Evolutionary conservation across 2,797 vertebrate genomes (phyloP).

Genomic region (Etheostoma perlongum): DNA sequence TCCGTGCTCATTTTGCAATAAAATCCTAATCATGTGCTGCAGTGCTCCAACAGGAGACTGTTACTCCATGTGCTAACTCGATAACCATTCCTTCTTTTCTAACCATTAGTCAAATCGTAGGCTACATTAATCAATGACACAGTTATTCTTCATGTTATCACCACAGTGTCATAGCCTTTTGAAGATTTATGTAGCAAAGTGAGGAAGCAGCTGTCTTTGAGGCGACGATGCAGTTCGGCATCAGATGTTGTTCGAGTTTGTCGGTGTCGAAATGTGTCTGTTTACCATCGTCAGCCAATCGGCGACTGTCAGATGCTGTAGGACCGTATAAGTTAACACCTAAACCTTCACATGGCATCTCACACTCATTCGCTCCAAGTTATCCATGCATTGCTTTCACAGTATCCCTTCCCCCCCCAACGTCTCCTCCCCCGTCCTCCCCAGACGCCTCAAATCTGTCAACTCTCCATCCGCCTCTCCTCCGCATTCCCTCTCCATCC

Average conservation of each 20-base stretch:
- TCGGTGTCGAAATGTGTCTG: slow-evolving; percentile 21
- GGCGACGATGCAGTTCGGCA: slow-evolving; percentile 8
- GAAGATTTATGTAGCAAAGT: slow-evolving; percentile 58
- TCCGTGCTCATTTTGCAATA: slow-evolving; percentile 32
- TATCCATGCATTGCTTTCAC: slow-evolving; percentile 1
- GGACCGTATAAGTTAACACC: slow-evolving; percentile 5
- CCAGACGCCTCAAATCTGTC: slow-evolving; percentile 40
- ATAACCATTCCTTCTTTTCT: neutral
- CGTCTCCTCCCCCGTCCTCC: too few relatives aligned
- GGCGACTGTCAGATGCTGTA: slow-evolving; percentile 18
- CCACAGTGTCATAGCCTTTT: neutral
- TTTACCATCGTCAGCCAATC: slow-evolving; percentile 36
- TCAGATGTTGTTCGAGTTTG: neutral
- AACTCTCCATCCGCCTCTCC: slow-evolving; percentile 42
- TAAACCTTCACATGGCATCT: slow-evolving; percentile 29
- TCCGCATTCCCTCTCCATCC: slow-evolving; percentile 29
- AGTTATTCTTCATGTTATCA: neutral
- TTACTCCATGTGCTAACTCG: slow-evolving; percentile 1
- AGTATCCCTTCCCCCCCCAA: neutral
- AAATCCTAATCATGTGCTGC: slow-evolving; percentile 27
- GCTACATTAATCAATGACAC: neutral
- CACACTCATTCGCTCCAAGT: slow-evolving; percentile 22
- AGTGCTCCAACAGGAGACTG: neutral
- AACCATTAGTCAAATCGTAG: neutral
- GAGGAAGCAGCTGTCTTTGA: slow-evolving; percentile 25